Conservation (phyloP, 2,113 vertebrate genomes). For the Microcebus tavaratra region DNA sequence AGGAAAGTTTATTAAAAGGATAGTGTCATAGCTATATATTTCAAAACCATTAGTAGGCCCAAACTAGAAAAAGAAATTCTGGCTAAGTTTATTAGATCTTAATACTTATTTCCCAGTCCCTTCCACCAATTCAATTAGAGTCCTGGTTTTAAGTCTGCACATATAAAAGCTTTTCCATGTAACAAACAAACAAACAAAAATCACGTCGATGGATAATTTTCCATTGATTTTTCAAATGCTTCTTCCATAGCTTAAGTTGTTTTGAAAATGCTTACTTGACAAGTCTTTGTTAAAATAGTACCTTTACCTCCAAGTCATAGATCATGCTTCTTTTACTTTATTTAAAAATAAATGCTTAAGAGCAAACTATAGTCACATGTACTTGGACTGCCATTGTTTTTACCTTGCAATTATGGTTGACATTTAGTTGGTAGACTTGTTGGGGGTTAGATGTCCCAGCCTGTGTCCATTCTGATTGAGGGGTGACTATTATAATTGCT, state of each 20-base stretch:
- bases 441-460: neutral
- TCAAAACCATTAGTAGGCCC: neutral
- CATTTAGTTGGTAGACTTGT: neutral
- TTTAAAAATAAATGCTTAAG: conserved; percentile 39
- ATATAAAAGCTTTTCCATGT: neutral
- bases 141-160: neutral
- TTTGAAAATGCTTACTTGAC: neutral
- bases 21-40: neutral
- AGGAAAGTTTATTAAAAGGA: conserved; percentile 3
- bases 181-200: neutral
- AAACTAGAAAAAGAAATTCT: neutral
- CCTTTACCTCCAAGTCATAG: neutral
- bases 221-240: conserved; percentile 5
- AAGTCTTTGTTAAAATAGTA: neutral
- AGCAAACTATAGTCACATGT: neutral
- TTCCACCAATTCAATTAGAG: neutral
- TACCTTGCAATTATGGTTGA: neutral
- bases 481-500: neutral
- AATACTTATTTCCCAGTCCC: neutral
- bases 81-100: neutral
- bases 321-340: neutral
- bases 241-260: neutral
- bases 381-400: neutral
- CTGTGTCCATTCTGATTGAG: neutral
- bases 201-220: neutral